These are phyloP conservation scores for Lucilia cuprina DNA, from an alignment of 1,140 invertebrate species.

Conservation along the genomic window DNA sequence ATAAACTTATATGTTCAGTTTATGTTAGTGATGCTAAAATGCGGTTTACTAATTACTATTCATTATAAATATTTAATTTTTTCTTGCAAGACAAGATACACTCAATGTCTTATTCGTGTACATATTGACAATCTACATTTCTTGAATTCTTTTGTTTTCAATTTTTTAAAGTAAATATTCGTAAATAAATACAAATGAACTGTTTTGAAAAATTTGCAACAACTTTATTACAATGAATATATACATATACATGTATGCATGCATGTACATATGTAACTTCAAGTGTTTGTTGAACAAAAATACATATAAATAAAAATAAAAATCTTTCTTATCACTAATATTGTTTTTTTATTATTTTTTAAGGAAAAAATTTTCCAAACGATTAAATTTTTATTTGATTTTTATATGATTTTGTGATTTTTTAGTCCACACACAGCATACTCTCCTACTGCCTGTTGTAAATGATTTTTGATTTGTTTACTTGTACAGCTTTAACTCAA, in stretches of 20 bases:
- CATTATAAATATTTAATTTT: neutral
- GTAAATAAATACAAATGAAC: neutral
- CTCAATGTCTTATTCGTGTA: neutral
- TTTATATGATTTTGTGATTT: constrained; percentile 24
- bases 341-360: neutral
- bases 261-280: neutral
- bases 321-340: neutral
- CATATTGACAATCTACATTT: neutral
- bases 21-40: neutral
- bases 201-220: neutral
- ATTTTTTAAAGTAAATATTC: neutral
- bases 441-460: constrained; percentile 4
- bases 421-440: neutral
- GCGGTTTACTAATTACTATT: constrained; percentile 20
- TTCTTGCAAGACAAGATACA: no score
- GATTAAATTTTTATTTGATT: constrained; percentile 34
- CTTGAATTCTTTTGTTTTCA: neutral
- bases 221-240: constrained; percentile 1
- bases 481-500: constrained; percentile 14
- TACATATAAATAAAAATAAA: neutral
- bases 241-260: neutral
- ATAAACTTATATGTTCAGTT: no score
- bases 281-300: neutral
- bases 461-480: constrained; percentile 32
- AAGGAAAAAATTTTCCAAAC: constrained; percentile 24